Evolutionary conservation across 1,140 invertebrate genomes (phyloP).

Genomic region (Saccostrea echinata): DNA sequence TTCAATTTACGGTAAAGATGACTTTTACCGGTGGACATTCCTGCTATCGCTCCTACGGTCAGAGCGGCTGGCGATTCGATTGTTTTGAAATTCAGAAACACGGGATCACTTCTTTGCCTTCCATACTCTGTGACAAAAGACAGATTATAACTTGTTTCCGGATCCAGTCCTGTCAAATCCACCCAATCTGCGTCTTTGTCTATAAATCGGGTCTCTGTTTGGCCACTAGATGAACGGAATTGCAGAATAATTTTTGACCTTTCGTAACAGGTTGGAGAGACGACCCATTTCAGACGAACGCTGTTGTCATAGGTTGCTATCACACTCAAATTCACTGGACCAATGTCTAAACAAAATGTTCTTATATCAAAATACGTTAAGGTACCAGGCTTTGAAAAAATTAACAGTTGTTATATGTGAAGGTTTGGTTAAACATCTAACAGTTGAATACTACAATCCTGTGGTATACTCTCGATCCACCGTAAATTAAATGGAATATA

Average conservation of each 20-base stretch:
- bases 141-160: constrained; percentile 46
- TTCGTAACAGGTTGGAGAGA: constrained; percentile 44
- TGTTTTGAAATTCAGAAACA: constrained; percentile 47
- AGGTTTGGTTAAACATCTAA: too few species aligned
- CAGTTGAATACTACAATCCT: too few species aligned
- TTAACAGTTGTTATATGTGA: too few species aligned
- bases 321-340: constrained; percentile 46
- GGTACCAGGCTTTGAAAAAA: too few species aligned
- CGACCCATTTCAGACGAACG: constrained; percentile 40
- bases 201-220: background rate
- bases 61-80: background rate
- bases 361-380: too few species aligned
- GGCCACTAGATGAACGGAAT: background rate
- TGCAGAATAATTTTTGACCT: constrained; percentile 19
- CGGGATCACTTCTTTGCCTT: constrained; percentile 41
- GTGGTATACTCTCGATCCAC: too few species aligned
- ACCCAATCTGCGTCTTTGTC: constrained; percentile 42
- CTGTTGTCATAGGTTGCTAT: constrained; percentile 18
- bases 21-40: constrained; percentile 28
- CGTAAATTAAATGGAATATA: too few species aligned
- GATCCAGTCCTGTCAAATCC: constrained; percentile 40
- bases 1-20: too few species aligned
- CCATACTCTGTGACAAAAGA: constrained; percentile 48
- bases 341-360: constrained; percentile 48
- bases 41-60: constrained; percentile 21